Conservation (phyloP, 2,113 vertebrate species). For the Psittacula cyanocephala region DNA sequence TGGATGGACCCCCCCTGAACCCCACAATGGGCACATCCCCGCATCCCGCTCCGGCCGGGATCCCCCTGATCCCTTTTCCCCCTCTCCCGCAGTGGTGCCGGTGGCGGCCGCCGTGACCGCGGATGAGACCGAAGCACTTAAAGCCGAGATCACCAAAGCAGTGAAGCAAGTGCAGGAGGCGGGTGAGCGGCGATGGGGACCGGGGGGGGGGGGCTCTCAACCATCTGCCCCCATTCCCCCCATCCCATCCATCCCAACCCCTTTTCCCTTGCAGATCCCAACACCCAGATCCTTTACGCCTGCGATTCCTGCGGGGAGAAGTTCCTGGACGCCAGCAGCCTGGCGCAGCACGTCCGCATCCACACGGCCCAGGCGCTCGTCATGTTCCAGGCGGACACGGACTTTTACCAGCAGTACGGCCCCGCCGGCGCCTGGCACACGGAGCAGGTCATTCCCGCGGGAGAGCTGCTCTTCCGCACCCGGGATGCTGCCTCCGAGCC, state of each 20-base stretch:
- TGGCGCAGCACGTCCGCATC: slow-evolving; percentile 95
- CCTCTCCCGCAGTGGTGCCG: slow-evolving; percentile 81
- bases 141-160: slow-evolving; percentile 95
- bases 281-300: slow-evolving; percentile 94
- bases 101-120: slow-evolving; percentile 85
- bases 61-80: fast-evolving
- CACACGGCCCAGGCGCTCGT: slow-evolving; percentile 97
- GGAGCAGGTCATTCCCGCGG: slow-evolving; percentile 86
- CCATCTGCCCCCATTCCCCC: not conserved
- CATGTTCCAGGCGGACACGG: slow-evolving; percentile 96
- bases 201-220: too few species aligned
- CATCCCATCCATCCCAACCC: not conserved
- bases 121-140: slow-evolving; percentile 92
- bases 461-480: slow-evolving; percentile 84
- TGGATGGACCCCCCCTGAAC: fast-evolving
- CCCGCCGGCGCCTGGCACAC: slow-evolving; percentile 81
- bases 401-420: slow-evolving; percentile 94
- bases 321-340: slow-evolving; percentile 90
- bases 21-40: not conserved
- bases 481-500: slow-evolving; percentile 62
- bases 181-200: slow-evolving; percentile 67
- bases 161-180: slow-evolving; percentile 96
- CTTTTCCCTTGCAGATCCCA: slow-evolving; percentile 80
- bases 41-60: fast-evolving
- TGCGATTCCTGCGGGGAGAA: slow-evolving; percentile 97